These are phyloP conservation scores for Pherbina coryleti DNA, from an alignment of 2,888 invertebrate genomes.

Conservation along the genomic window DNA sequence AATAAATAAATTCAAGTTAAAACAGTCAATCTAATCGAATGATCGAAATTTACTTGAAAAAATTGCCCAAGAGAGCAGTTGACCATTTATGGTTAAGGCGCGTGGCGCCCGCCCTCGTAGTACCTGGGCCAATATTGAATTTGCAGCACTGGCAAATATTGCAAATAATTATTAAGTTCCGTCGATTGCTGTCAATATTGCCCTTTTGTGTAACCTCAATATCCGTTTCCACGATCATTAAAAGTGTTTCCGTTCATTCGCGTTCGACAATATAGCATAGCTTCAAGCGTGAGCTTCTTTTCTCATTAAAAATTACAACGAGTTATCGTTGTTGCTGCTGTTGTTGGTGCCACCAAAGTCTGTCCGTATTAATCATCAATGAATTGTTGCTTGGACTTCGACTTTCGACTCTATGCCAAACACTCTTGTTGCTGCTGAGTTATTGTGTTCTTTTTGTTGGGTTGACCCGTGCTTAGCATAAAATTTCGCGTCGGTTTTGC, in stretches of 20 bases:
- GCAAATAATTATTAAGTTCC: no score
- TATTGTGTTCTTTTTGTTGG: not conserved
- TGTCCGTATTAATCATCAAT: slow-evolving; percentile 6
- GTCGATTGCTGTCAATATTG: slow-evolving; percentile 17
- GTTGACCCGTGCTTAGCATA: not conserved
- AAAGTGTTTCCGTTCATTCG: slow-evolving; percentile 9
- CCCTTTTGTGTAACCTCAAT: slow-evolving; percentile 50
- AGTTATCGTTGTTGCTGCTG: not conserved
- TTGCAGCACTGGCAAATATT: no score
- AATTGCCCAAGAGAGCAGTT: no score
- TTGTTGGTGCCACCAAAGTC: not conserved
- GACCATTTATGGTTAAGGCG: no score
- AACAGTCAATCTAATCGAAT: no score
- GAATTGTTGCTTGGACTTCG: not conserved
- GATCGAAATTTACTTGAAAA: no score
- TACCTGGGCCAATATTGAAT: no score
- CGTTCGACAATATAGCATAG: not conserved
- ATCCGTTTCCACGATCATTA: slow-evolving; percentile 48
- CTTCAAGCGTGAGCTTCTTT: not conserved
- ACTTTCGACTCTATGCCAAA: no score
- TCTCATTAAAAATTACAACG: not conserved
- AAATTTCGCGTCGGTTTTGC: not conserved
- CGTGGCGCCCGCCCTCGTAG: no score
- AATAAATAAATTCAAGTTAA: no score
- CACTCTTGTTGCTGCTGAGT: not conserved